Evolutionary conservation across 2,888 invertebrate genomes (phyloP).

Genomic region (Himalopsyche anomala): DNA sequence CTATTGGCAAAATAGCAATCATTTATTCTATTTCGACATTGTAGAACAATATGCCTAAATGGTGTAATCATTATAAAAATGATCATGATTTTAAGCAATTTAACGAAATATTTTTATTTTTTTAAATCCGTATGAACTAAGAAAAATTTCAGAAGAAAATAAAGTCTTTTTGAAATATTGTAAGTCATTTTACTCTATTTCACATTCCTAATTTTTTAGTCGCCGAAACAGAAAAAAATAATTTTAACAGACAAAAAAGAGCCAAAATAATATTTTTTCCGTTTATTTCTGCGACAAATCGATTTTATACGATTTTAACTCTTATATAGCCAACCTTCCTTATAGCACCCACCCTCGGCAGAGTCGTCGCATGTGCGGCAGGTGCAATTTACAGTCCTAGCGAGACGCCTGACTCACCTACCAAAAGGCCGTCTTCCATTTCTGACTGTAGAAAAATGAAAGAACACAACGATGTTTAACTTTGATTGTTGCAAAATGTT

Average conservation of each 20-base stretch:
- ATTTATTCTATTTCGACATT: too few species aligned
- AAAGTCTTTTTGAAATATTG: too few species aligned
- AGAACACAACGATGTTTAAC: conserved; percentile 43
- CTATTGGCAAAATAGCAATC: too few species aligned
- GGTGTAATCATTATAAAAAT: too few species aligned
- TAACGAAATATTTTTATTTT: too few species aligned
- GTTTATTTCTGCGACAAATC: conserved; percentile 27
- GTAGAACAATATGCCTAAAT: too few species aligned
- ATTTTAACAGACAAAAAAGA: neutral
- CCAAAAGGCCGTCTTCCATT: conserved; percentile 40
- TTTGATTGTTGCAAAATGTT: conserved; percentile 44
- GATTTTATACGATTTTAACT: conserved; percentile 27
- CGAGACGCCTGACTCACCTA: conserved; percentile 42
- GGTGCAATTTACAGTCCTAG: conserved; percentile 49
- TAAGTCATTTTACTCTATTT: too few species aligned
- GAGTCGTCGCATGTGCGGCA: conserved; percentile 46
- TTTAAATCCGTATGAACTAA: too few species aligned
- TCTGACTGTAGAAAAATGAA: conserved; percentile 26
- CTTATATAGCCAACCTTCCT: neutral
- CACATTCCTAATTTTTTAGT: too few species aligned
- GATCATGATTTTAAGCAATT: too few species aligned
- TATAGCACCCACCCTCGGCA: neutral
- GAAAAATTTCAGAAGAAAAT: too few species aligned
- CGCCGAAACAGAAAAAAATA: too few species aligned
- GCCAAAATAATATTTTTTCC: neutral